Evolutionary conservation across 2,888 invertebrate species (phyloP), one percentile per base, ranked within the genome.

Genomic region (Brenthis ino): DNA sequence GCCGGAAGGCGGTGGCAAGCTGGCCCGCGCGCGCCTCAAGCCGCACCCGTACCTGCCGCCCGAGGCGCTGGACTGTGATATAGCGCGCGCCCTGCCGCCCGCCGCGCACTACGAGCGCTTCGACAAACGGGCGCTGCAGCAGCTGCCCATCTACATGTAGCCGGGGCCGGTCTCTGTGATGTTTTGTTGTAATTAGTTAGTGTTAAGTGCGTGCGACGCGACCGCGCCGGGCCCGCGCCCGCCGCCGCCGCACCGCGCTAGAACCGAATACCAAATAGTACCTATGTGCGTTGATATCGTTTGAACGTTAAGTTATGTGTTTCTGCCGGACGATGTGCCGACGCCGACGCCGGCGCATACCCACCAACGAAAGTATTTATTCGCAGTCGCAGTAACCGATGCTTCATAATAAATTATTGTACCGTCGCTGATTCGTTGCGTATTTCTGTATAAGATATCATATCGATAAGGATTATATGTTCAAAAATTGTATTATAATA

Each of bases 131-230:
- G 85, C 90, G 80, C 87, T 92, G 86, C 92, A 89, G 85, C 91
- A 92, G 90, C 89, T 92, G 86, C 92, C 92, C 68, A 89, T 92
- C 86, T 92, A 90, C 90, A 89, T 92, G 91, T 92, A 91, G 89
- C 86, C 83, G 80, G 71, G 66, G 73, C 85, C 85, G 83, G 77
- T 82, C 82, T 86, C 89, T 89, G 88, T 88, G 89, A 87, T 88
- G 89, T 88, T 87, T 82, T 85, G 77, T 85, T 87, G 87, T 89
- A 85, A 86, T 85, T 87, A 87, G 84, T 83, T 87, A 87, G 88
- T 87, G 88, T 82, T 85, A 85, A 86, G 87, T 86, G 88, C 70
- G 77, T 28, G 28, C 28, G 28, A 28, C 28, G 28, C 28, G 28
- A 28, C 28, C 4, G 28, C 28, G 28, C 4, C 4, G 28, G 28